Conservation (phyloP, 2,797 vertebrate genomes). For the Sebastes reedi region DNA sequence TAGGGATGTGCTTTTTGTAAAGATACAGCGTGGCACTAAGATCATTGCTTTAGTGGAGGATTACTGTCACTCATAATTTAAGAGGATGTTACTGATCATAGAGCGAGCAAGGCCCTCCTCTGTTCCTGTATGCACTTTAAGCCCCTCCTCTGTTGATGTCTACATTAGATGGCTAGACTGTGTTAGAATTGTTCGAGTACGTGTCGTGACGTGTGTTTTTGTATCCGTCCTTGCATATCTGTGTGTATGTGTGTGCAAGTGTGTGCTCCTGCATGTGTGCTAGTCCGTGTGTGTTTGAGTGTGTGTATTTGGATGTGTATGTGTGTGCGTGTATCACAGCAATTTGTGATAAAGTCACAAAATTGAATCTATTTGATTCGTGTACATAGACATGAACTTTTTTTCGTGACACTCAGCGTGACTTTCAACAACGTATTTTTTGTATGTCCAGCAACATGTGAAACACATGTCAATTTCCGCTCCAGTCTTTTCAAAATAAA, state of each 20-base stretch:
- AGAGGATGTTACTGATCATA: conserved; percentile 52
- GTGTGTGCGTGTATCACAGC: neutral
- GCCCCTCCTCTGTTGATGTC: conserved; percentile 78
- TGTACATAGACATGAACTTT: too few species aligned
- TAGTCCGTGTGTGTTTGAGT: conserved; percentile 10
- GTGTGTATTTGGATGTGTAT: conserved; percentile 10
- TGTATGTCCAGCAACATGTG: too few species aligned
- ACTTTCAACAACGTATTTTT: too few species aligned
- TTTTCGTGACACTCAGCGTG: too few species aligned
- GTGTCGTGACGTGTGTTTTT: conserved; percentile 80
- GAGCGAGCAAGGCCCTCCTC: conserved; percentile 61
- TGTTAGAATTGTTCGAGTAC: conserved; percentile 86
- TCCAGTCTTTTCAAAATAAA: too few species aligned
- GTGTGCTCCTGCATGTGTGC: conserved; percentile 29
- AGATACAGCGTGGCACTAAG: conserved; percentile 54
- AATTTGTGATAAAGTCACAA: accelerated
- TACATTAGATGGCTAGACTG: conserved; percentile 88
- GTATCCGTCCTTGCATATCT: conserved; percentile 56
- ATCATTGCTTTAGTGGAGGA: conserved; percentile 66
- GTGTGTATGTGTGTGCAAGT: conserved; percentile 11
- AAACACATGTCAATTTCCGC: too few species aligned
- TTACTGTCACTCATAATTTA: conserved; percentile 49
- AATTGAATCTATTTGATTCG: too few species aligned
- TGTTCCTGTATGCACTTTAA: conserved; percentile 84
- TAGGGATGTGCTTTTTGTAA: conserved; percentile 55